Percentiles rank a stretch among this genome's conserved stretches.
Conservation (phyloP, 2,888 invertebrate genomes). For the Athalia rosae region DNA sequence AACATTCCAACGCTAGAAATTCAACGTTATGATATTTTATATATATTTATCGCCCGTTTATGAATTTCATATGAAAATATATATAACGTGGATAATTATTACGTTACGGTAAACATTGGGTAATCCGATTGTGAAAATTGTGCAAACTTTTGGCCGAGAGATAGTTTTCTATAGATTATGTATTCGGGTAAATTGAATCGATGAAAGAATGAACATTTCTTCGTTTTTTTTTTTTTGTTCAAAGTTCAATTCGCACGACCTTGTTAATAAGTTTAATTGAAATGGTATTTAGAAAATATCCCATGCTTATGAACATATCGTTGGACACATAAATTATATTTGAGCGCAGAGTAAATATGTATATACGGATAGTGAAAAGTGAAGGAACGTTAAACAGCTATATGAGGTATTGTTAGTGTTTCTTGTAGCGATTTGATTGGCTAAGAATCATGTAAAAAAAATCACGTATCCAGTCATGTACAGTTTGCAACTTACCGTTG, state of each 20-base stretch:
- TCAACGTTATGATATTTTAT: conserved; percentile 1
- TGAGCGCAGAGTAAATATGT: neutral
- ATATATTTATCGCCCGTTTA: conserved; percentile 14
- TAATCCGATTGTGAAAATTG: conserved; percentile 30
- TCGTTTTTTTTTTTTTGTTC: too few species aligned
- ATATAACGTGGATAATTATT: too few species aligned
- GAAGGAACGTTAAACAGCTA: neutral
- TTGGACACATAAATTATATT: too few species aligned
- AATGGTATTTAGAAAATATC: too few species aligned
- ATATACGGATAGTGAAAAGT: neutral
- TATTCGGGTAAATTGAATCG: too few species aligned
- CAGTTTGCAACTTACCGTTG: neutral
- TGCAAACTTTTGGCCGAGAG: neutral
- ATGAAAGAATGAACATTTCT: too few species aligned
- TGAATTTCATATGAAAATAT: neutral
- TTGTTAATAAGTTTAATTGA: too few species aligned
- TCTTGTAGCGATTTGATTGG: neutral
- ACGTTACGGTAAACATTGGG: neutral
- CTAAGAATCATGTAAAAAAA: neutral
- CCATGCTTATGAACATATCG: too few species aligned
- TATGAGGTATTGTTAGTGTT: conserved; percentile 7
- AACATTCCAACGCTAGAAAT: conserved; percentile 27
- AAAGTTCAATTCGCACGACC: too few species aligned
- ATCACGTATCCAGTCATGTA: neutral
- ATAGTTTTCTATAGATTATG: too few species aligned